These are phyloP conservation scores for Brachycybe producta DNA, from an alignment of 2,888 invertebrate genomes.

Conservation along the genomic window DNA sequence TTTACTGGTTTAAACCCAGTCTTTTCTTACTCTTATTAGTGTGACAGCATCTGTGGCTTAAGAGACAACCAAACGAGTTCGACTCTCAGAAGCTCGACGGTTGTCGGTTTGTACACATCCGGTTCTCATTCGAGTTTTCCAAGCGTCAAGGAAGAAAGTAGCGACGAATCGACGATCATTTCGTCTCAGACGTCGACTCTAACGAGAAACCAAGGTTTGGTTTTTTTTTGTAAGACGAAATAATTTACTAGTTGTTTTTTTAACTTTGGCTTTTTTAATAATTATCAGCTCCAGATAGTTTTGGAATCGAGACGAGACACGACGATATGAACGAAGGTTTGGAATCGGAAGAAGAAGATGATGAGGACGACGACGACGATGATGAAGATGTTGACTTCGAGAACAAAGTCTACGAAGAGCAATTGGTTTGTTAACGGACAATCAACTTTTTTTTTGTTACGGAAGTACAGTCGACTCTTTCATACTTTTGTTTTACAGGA, in stretches of 20 bases:
- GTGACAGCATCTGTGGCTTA: too few species aligned
- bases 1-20: too few species aligned
- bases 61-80: too few species aligned
- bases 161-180: constrained; percentile 91
- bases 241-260: constrained; percentile 23
- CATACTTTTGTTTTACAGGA: too few species aligned
- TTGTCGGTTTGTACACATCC: constrained; percentile 10
- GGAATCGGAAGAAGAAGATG: constrained; percentile 30
- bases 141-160: constrained; percentile 63
- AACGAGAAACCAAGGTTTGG: constrained; percentile 55
- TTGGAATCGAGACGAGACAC: constrained; percentile 30
- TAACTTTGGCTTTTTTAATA: not conserved
- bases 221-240: not conserved
- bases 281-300: constrained; percentile 35
- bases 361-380: constrained; percentile 36
- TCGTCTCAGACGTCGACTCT: constrained; percentile 92
- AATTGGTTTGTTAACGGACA: constrained; percentile 21
- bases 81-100: too few species aligned
- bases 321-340: constrained; percentile 31
- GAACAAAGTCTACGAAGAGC: constrained; percentile 35
- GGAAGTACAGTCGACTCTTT: too few species aligned
- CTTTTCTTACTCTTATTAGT: too few species aligned
- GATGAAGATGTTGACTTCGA: constrained; percentile 48
- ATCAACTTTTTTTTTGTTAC: too few species aligned
- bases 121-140: constrained; percentile 12